Conservation (phyloP, 2,113 vertebrate genomes). For the Petrocephalus microphthalmus region DNA sequence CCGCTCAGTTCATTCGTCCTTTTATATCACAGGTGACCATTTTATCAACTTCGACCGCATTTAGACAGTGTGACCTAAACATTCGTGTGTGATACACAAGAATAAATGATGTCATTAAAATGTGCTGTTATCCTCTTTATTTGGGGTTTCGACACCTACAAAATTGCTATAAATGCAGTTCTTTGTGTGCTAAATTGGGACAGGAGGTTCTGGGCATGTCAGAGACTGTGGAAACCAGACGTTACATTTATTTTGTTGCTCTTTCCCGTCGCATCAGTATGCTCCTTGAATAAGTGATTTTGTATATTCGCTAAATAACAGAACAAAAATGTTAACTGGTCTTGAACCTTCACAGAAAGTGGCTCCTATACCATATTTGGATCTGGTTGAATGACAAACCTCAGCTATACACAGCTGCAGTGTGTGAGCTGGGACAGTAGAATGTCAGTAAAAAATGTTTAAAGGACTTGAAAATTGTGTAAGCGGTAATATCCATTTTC, state of each 20-base stretch:
- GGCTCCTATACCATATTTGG: background rate
- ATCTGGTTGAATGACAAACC: background rate
- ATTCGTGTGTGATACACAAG: background rate
- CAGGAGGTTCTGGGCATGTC: background rate
- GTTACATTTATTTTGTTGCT: background rate
- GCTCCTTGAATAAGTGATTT: background rate
- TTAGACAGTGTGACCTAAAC: conserved; percentile 3
- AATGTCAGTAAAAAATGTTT: background rate
- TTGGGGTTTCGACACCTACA: background rate
- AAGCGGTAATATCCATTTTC: background rate
- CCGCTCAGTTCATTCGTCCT: background rate
- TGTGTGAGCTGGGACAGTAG: background rate
- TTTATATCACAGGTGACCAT: conserved; percentile 1
- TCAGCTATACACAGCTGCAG: background rate
- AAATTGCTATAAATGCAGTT: background rate
- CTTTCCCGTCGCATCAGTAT: background rate
- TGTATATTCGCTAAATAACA: background rate
- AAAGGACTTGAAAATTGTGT: background rate
- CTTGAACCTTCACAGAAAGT: background rate
- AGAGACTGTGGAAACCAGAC: background rate
- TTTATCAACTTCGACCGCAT: background rate
- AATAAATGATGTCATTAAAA: conserved; percentile 16
- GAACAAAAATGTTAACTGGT: background rate
- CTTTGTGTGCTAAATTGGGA: background rate
- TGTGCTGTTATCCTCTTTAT: background rate